Evolutionary conservation across 2,113 vertebrate species (phyloP).

Genomic region (Colistium nudipinnis): DNA sequence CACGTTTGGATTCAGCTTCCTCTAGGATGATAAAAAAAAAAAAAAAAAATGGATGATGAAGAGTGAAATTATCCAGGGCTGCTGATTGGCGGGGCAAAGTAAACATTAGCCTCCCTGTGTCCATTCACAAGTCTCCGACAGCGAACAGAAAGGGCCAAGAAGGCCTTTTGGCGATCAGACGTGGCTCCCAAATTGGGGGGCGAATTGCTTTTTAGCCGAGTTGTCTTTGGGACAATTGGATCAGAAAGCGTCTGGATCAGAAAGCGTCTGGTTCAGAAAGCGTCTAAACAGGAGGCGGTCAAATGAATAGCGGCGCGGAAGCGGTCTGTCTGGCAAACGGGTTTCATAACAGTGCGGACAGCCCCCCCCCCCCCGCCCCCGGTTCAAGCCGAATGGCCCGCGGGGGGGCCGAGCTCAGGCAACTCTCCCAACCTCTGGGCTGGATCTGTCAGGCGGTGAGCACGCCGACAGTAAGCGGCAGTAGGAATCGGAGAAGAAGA

Average conservation of each 20-base stretch:
- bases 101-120: constrained; percentile 64
- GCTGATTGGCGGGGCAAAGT: constrained; percentile 63
- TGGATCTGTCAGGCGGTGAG: constrained; percentile 34
- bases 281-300: constrained; percentile 8
- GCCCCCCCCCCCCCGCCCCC: no score
- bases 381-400: constrained; percentile 25
- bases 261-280: constrained; percentile 29
- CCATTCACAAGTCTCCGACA: constrained; percentile 58
- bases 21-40: constrained; percentile 55
- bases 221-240: constrained; percentile 49
- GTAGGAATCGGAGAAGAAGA: background rate
- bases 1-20: constrained; percentile 3
- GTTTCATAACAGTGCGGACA: constrained; percentile 52
- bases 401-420: constrained; percentile 35
- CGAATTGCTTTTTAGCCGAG: constrained; percentile 61
- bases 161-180: constrained; percentile 53
- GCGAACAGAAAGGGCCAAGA: constrained; percentile 50
- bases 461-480: constrained; percentile 29
- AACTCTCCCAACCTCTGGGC: constrained; percentile 30
- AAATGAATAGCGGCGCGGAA: constrained; percentile 20
- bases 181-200: constrained; percentile 59
- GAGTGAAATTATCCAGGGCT: constrained; percentile 20
- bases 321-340: constrained; percentile 29
- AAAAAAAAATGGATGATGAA: constrained; percentile 66
- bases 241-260: constrained; percentile 44